Conservation (phyloP, 2,113 vertebrate species). For the Bos indicus region DNA sequence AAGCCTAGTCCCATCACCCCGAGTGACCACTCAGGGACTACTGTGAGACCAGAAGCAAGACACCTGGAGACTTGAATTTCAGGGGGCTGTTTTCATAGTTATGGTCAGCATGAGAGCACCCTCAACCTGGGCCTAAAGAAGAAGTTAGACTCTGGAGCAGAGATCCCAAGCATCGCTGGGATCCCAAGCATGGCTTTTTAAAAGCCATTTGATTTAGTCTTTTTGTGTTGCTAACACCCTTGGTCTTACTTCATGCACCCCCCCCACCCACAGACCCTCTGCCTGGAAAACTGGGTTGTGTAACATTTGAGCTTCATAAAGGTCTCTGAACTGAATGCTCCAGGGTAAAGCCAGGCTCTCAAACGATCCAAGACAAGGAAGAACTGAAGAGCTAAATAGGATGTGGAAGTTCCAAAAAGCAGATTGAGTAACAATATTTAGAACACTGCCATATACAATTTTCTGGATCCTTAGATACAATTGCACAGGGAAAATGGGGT, state of each 20-base stretch:
- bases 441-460: neutral
- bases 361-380: neutral
- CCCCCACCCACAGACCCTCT: rapidly evolving
- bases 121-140: neutral
- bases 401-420: neutral
- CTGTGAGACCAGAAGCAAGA: neutral
- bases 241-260: rapidly evolving
- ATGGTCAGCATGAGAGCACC: rapidly evolving
- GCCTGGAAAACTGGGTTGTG: rapidly evolving
- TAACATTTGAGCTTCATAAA: neutral
- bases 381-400: neutral
- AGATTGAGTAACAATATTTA: neutral
- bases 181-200: neutral
- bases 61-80: neutral
- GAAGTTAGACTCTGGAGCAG: neutral
- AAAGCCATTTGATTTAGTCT: neutral
- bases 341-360: neutral
- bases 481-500: neutral
- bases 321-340: neutral
- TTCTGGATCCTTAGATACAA: neutral
- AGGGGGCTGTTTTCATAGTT: neutral
- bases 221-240: neutral
- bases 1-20: neutral
- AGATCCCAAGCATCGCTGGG: neutral
- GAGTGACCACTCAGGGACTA: neutral